A percentile compares a stretch with the other conserved stretches of the same genome.
These are phyloP conservation scores for Fistularia commersonii DNA, from an alignment of 2,797 vertebrate species.

Conservation along the genomic window DNA sequence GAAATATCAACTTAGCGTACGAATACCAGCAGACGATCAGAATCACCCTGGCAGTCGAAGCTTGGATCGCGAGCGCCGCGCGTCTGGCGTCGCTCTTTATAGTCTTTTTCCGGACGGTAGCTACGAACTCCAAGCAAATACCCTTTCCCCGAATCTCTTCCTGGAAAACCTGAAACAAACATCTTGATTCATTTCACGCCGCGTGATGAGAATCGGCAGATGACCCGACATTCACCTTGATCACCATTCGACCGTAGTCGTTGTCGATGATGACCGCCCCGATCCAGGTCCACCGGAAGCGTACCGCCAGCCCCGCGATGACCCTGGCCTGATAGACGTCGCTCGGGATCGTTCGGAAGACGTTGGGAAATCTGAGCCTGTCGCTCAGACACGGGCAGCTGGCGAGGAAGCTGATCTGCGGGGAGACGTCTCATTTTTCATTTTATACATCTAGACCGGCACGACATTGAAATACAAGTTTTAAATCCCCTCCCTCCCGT, in stretches of 20 bases:
- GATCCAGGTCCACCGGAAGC: constrained; percentile 74
- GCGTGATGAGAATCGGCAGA: no score
- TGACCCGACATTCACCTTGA: no score
- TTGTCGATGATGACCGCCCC: constrained; percentile 67
- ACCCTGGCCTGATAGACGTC: constrained; percentile 70
- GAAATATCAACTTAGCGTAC: constrained; percentile 63
- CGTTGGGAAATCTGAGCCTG: constrained; percentile 47
- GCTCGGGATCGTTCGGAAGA: constrained; percentile 74
- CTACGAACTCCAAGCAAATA: constrained; percentile 72
- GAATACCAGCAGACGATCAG: constrained; percentile 69
- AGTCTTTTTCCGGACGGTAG: constrained; percentile 58
- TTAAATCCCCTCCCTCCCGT: not conserved
- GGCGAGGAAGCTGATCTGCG: constrained; percentile 71
- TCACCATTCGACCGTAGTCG: constrained; percentile 65
- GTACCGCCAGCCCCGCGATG: constrained; percentile 68
- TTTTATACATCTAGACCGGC: no score
- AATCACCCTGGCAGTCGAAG: constrained; percentile 70
- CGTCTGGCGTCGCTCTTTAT: constrained; percentile 54
- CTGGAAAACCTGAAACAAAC: constrained; percentile 61
- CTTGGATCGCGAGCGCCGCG: constrained; percentile 62
- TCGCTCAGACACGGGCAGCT: constrained; percentile 67
- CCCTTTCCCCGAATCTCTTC: constrained; percentile 55
- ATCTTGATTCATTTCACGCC: no score
- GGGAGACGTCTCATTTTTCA: no score
- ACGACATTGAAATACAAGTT: no score